Base-by-base conservation (phyloP, 2,113 vertebrate species). In the Peucedramus taeniatus region DNA sequence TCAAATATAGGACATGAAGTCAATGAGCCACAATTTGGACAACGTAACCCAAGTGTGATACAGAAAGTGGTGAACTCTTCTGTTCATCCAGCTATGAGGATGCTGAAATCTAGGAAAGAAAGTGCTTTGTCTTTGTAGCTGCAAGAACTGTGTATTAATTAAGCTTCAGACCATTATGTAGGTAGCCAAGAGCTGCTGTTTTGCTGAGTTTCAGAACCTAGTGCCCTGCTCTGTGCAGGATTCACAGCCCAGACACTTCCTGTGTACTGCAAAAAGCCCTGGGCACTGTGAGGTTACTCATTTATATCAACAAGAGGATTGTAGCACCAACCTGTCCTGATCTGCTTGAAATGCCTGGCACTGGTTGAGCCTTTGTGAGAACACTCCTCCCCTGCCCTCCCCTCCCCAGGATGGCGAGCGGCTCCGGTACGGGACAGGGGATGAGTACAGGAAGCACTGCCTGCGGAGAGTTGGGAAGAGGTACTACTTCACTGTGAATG, bases 401-500 rank as follows among this genome's bases (percentile, higher is more conserved):
- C 30, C 35, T 71, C 24, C 60, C 37, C 89, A 99, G 98, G 98
- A 99, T 11, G 98, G 97, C 2, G 75, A 94, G 69, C 98, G 98
- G 98, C 89, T 98, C 60, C 86, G 95, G 2, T 98, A 91, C 2
- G 94, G 97, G 83, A 96, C 88, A 0, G 97, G 97, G 13, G 86
- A 95, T 2, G 96, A 95, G 1, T 96, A 93, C 90, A 78, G 89
- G 66, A 98, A 97, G 91, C 89, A 99, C 87, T 93, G 72, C 76
- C 84, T 98, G 33, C 96, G 95, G 61, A 82, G 26, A 6, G 76
- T 96, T 39, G 98, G 97, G 15, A 98, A 94, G 4, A 99, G 96
- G 47, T 99, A 98, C n/a, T 6, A 96, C 15, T 99, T 99, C 94
- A 98, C 95, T 30, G 96, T 99, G 89, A 98, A 97, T 4, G 98